Evolutionary conservation across 2,888 invertebrate species (phyloP), one percentile per base, ranked within the genome.

Genomic region (Hypena proboscidalis): DNA sequence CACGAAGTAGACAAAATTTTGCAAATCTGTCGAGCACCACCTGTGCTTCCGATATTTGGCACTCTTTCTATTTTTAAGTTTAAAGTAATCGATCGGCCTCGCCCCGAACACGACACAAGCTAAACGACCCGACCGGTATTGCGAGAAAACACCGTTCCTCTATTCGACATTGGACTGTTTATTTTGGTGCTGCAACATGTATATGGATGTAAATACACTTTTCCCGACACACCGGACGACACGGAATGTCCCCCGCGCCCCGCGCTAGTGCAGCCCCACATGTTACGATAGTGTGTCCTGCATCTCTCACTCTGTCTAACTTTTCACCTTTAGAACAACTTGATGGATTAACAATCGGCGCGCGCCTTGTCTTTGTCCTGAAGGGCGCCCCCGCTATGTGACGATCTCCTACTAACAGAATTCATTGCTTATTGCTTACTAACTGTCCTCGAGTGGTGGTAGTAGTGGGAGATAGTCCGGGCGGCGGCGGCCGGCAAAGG

Each of bases 1-100:
- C 67, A 84, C 86, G 70, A 72, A 59, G 81, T 89, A 88, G 86
- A 75, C 86, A 64, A 84, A 69, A 83, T 84, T 83, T 78, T 76
- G 82, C 83, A 83, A 80, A 77, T 75, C 84, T 85, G 67, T 83
- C 81, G 75, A 88, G 86, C 88, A 89, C 90, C 85, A 77, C 85
- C 74, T 87, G 90, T 89, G 89, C 90, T 90, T 90, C 67, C 76
- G 78, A 85, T 86, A 85, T 88, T 80, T 83, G 86, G 88, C 89
- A 88, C 88, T 84, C 75, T 84, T 83, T 85, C 80, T 84, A 74
- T 79, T 80, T 79, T 81, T 75, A 58, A 77, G 71, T 82, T 74
- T 56, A 56, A 67, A 58, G 36, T 48, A 66, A 69, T 52, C 62
- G 62, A 80, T 74, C 68, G 77, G 75, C 73, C 72, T 74, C 52